Evolutionary conservation across 1,140 invertebrate genomes (phyloP).

Genomic region (Lasioglossum albipes): DNA sequence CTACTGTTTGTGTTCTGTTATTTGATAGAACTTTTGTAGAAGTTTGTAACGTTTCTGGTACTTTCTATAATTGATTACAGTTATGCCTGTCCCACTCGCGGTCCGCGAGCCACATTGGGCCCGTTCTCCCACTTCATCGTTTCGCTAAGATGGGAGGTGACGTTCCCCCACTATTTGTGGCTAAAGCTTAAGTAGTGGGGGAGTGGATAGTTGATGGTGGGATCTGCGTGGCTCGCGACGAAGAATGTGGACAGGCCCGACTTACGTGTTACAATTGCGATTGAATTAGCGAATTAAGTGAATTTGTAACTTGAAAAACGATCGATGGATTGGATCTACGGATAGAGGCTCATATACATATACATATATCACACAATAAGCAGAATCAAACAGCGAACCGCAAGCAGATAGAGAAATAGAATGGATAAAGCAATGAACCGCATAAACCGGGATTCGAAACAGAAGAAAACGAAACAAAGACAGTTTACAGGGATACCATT

Average conservation of each 20-base stretch:
- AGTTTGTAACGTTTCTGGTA: background rate
- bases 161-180: too few relatives aligned
- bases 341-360: conserved; percentile 54
- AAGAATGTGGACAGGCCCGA: too few relatives aligned
- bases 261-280: background rate
- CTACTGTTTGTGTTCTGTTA: background rate
- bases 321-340: conserved; percentile 40
- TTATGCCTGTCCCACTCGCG: background rate
- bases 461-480: conserved; percentile 63
- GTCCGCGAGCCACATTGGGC: too few relatives aligned
- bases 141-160: too few relatives aligned
- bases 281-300: background rate
- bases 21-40: background rate
- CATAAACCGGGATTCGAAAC: conserved; percentile 58
- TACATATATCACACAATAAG: conserved; percentile 54
- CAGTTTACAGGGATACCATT: conserved; percentile 58
- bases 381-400: conserved; percentile 41
- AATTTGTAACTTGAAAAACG: background rate
- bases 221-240: too few relatives aligned
- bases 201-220: too few relatives aligned
- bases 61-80: background rate
- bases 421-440: conserved; percentile 17
- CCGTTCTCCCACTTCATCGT: too few relatives aligned
- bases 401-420: conserved; percentile 34
- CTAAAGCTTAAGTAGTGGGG: too few relatives aligned